Evolutionary conservation across 2,888 invertebrate genomes (phyloP), one percentile per base, ranked within the genome.

Genomic region (Operophtera brumata): DNA sequence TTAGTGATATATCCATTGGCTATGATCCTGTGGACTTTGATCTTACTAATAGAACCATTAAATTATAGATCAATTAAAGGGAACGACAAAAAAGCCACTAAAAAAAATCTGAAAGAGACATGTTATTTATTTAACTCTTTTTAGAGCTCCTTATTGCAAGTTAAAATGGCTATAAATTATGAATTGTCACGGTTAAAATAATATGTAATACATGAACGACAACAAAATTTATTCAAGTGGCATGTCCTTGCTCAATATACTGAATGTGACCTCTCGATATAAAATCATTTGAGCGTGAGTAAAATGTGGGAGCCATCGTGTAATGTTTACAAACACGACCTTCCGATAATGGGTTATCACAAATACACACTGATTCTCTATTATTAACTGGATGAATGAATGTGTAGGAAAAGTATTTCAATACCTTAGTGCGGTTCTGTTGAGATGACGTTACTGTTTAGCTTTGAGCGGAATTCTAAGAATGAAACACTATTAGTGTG

Each of bases 241-340:
- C 14, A 12, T 46, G 11, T 40, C 9, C 11, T 14, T 28, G 11
- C 30, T 40, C 43, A 40, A 41, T 34, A 45, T 39, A 28, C 28
- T 35, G 37, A 59, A 37, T 60, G 54, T 70, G 70, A 77, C 73
- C 75, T 80, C 72, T 73, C 62, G 62, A 67, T 66, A 69, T 69
- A 60, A 66, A 67, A 65, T n/a, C n/a, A n/a, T n/a, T n/a, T n/a
- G n/a, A n/a, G n/a, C 68, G 71, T 71, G 69, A 70, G 70, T 76
- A 71, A 73, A 75, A 73, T 75, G 67, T 71, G 66, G 65, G 50
- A 72, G 59, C 54, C 64, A 65, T 66, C 68, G 64, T 73, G 70
- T 58, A 67, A 65, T 83, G 79, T 84, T 84, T 84, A 85, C 78
- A 82, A 84, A 83, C 81, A 82, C 57, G 73, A 78, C 77, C 76